These are phyloP conservation scores for Hycleus cichorii DNA, from an alignment of 1,140 invertebrate genomes.

Conservation along the genomic window DNA sequence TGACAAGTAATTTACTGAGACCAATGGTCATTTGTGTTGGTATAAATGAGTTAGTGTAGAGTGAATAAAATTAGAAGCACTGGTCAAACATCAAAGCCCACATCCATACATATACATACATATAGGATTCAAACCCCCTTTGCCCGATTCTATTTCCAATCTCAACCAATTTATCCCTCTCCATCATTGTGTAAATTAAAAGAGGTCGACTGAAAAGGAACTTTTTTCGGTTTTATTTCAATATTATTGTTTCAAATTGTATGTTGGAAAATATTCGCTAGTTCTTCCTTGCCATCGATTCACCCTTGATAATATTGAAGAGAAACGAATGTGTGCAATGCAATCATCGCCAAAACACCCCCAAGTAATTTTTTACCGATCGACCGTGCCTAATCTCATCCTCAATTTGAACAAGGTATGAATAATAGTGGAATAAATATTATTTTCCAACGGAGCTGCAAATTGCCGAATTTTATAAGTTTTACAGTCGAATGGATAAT, in stretches of 20 bases:
- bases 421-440: constrained; percentile 7
- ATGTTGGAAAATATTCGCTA: too few species aligned
- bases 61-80: constrained; percentile 41
- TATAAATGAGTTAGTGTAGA: constrained; percentile 40
- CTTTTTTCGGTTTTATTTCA: too few species aligned
- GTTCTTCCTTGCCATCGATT: too few species aligned
- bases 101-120: constrained; percentile 8
- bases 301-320: too few species aligned
- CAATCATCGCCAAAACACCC: constrained; percentile 9
- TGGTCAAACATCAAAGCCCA: constrained; percentile 37
- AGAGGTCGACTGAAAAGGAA: too few species aligned
- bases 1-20: constrained; percentile 42
- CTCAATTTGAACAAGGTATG: constrained; percentile 12
- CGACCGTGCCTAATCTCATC: constrained; percentile 12
- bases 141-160: background rate
- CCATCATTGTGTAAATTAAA: too few species aligned
- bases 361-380: constrained; percentile 12
- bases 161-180: background rate
- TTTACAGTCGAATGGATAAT: constrained; percentile 14
- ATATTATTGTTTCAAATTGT: too few species aligned
- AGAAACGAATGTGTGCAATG: background rate
- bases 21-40: constrained; percentile 41
- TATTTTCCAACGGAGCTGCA: constrained; percentile 13
- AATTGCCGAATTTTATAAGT: constrained; percentile 14
- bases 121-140: constrained; percentile 13